phyloP scores from a whole-genome alignment of 1,140 invertebrate species.

The Holcopasites calliopsidis region DNA sequence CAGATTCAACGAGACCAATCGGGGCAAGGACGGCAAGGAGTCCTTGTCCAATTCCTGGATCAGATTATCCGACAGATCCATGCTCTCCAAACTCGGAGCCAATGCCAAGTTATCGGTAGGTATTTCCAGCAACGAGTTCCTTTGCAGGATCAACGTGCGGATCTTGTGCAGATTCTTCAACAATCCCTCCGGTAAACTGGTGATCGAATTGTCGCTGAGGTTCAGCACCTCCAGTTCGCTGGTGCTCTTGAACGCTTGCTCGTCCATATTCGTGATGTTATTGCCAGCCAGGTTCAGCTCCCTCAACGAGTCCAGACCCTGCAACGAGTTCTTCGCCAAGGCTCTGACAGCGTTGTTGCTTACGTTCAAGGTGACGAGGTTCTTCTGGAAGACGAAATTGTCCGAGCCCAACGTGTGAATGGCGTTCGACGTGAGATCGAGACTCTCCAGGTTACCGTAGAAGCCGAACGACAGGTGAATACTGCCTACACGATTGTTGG shows the following conservation, averaged over 20 bases:
- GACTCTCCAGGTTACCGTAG: conserved; percentile 87
- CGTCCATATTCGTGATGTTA: conserved; percentile 86
- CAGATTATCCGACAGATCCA: conserved; percentile 87
- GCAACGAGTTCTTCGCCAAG: conserved; percentile 87
- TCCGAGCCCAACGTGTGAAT: conserved; percentile 87
- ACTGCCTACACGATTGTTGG: conserved; percentile 86
- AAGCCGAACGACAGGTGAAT: conserved; percentile 87
- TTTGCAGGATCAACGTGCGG: conserved; percentile 84
- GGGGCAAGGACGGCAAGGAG: conserved; percentile 84
- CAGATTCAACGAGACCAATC: conserved; percentile 83
- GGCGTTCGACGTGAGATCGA: conserved; percentile 91
- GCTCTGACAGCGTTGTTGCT: conserved; percentile 87
- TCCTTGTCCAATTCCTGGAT: conserved; percentile 84
- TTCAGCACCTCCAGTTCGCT: conserved; percentile 86
- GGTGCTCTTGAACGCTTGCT: conserved; percentile 86
- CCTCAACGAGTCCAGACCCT: conserved; percentile 85
- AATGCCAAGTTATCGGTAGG: conserved; percentile 85
- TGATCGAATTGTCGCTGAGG: conserved; percentile 88
- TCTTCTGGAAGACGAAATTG: conserved; percentile 88
- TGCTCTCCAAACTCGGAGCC: conserved; percentile 82
- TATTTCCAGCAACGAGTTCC: conserved; percentile 89
- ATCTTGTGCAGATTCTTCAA: conserved; percentile 86
- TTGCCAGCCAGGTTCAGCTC: conserved; percentile 89
- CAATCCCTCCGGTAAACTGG: conserved; percentile 84
- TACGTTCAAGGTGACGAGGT: conserved; percentile 86